Conservation (phyloP, 2,797 vertebrate species). For the Gallinago solitaria region DNA sequence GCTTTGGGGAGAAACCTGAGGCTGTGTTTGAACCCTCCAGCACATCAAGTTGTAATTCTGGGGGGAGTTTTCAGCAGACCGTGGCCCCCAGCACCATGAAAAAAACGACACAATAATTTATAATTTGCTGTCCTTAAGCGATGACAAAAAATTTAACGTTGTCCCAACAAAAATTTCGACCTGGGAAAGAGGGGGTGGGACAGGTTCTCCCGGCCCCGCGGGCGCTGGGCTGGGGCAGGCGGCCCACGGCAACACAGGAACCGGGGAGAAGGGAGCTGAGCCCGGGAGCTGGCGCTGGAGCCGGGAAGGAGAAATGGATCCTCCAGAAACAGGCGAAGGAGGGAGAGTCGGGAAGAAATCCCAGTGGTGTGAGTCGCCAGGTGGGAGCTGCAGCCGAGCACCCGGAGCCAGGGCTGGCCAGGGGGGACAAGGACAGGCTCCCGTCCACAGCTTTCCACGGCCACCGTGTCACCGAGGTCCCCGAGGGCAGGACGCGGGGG, state of each 20-base stretch:
- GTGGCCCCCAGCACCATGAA: neutral
- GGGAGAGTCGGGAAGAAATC: neutral
- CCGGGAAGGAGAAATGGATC: neutral
- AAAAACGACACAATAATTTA: neutral
- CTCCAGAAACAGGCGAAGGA: neutral
- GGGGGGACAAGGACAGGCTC: neutral
- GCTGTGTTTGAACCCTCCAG: neutral
- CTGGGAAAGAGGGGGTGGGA: neutral
- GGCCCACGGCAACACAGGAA: neutral
- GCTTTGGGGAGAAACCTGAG: neutral
- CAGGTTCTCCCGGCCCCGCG: rapidly evolving
- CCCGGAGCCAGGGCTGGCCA: neutral
- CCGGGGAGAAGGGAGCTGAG: neutral
- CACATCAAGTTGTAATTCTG: neutral
- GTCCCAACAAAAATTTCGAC: neutral
- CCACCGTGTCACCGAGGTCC: neutral
- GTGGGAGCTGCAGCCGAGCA: rapidly evolving
- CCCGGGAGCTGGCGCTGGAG: neutral
- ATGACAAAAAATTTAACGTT: neutral
- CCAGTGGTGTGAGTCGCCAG: neutral
- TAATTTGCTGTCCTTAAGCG: neutral
- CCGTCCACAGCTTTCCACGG: neutral
- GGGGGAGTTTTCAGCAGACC: neutral
- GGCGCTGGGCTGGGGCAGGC: neutral
- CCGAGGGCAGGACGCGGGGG: neutral